These are phyloP conservation scores for Ictidomys tridecemlineatus DNA, from an alignment of 2,113 vertebrate genomes.

Conservation along the genomic window DNA sequence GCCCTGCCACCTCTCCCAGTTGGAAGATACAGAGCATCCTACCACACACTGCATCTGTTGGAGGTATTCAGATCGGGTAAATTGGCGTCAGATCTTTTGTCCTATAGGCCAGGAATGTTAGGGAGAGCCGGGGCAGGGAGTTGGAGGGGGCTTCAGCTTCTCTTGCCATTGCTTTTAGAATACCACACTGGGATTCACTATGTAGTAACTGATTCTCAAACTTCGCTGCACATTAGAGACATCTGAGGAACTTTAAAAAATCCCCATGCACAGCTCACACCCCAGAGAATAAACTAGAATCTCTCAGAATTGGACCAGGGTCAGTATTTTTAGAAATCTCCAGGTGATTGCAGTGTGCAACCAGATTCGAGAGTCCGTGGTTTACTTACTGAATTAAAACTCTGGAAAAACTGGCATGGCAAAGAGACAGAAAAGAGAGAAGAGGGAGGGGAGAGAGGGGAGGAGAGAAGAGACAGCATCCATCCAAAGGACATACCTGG, in stretches of 20 bases:
- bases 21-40: neutral
- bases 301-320: neutral
- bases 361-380: neutral
- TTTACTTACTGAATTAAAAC: neutral
- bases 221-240: neutral
- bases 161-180: neutral
- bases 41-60: accelerated
- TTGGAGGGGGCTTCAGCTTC: neutral
- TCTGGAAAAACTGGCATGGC: neutral
- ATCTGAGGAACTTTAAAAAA: neutral
- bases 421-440: neutral
- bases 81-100: neutral
- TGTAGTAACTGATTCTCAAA: neutral
- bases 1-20: accelerated
- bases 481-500: neutral
- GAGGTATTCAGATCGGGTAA: neutral
- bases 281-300: neutral
- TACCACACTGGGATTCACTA: neutral
- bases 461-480: neutral
- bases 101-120: neutral
- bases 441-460: no score
- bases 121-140: neutral
- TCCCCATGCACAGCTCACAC: neutral
- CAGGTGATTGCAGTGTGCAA: neutral
- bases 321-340: neutral